phyloP scores from a whole-genome alignment of 2,113 vertebrate species.

The Tachuris rubrigastra region DNA sequence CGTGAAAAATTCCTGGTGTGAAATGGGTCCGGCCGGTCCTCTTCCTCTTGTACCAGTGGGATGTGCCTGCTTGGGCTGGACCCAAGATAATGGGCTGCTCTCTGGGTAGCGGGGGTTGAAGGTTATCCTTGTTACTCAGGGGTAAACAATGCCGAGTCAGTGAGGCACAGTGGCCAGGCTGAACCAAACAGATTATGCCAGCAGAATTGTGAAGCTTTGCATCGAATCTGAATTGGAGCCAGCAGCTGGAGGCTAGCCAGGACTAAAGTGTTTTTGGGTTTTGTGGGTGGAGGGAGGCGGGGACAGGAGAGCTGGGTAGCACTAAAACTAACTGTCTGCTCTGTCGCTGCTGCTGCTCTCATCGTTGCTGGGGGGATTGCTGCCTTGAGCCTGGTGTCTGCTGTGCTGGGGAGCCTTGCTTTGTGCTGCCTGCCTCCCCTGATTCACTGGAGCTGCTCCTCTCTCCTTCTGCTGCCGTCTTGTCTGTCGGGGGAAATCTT shows the following conservation, averaged over 20 bases:
- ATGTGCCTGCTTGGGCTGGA: not conserved
- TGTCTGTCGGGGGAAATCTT: constrained; percentile 60
- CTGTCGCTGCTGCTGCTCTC: constrained; percentile 50
- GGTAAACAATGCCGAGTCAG: constrained; percentile 75
- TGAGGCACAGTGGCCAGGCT: constrained; percentile 66
- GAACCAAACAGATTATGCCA: constrained; percentile 75
- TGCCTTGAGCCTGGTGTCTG: constrained; percentile 22
- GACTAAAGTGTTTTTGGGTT: constrained; percentile 75
- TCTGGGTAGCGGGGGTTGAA: not conserved
- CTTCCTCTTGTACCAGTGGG: not conserved
- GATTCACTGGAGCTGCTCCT: constrained; percentile 23
- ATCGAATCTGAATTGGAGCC: constrained; percentile 83
- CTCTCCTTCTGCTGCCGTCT: constrained; percentile 30
- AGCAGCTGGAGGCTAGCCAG: constrained; percentile 88
- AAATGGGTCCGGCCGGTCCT: not conserved
- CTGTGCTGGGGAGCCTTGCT: constrained; percentile 58
- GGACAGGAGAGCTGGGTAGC: constrained; percentile 73
- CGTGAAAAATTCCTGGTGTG: not conserved
- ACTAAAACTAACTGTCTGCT: constrained; percentile 75
- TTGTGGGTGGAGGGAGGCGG: constrained; percentile 76
- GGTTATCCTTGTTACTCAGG: constrained; percentile 51
- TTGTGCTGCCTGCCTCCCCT: constrained; percentile 23
- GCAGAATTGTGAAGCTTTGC: constrained; percentile 75
- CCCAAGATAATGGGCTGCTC: not conserved
- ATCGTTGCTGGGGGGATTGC: constrained; percentile 56